Conservation (phyloP, 2,797 vertebrate genomes). For the Gymnocypris eckloni region DNA sequence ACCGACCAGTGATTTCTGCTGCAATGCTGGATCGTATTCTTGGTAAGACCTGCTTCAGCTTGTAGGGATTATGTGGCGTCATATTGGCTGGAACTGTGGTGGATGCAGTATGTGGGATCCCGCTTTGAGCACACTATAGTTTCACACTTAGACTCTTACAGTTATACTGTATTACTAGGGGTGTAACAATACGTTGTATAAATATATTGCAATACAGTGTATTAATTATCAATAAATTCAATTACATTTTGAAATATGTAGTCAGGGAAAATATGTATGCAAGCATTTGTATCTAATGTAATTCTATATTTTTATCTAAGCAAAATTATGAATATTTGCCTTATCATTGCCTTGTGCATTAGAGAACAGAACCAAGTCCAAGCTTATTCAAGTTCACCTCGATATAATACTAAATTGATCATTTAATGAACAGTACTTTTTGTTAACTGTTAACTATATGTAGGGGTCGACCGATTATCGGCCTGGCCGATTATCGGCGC, state of each 20-base stretch:
- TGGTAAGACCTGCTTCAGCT: conserved; percentile 70
- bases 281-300: background rate
- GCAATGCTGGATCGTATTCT: conserved; percentile 63
- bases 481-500: too few relatives aligned
- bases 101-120: conserved; percentile 74
- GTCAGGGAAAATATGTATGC: background rate
- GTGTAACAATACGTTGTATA: background rate
- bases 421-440: background rate
- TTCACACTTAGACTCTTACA: conserved; percentile 59
- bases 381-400: too few relatives aligned
- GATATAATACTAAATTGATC: too few relatives aligned
- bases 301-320: background rate
- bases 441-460: background rate
- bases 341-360: too few relatives aligned
- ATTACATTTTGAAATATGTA: background rate
- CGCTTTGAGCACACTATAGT: conserved; percentile 72
- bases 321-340: background rate
- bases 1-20: conserved; percentile 25
- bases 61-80: conserved; percentile 73
- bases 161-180: background rate
- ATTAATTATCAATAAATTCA: background rate
- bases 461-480: too few relatives aligned
- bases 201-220: background rate
- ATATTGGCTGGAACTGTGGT: conserved; percentile 74
- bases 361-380: too few relatives aligned